Base-by-base conservation (phyloP, 2,888 invertebrate genomes). In the Brachyopa scutellaris region DNA sequence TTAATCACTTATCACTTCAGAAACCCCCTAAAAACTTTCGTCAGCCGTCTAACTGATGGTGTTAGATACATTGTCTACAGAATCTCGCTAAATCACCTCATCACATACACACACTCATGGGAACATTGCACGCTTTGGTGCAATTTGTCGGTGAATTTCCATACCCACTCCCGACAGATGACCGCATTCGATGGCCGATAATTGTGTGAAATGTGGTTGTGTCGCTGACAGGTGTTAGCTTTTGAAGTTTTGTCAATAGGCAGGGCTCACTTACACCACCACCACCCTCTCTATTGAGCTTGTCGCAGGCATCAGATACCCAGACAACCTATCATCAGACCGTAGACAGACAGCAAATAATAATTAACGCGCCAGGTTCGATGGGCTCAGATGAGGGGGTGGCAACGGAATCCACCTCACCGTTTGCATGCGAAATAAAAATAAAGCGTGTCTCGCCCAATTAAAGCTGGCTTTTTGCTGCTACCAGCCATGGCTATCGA, bases 171-270 rank as follows among this genome's bases (percentile, higher is more conserved):
- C 49, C 45, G 29, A 13, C 36, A 38, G 42, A 31, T 72, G 72
- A 79, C 72, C 72, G 72, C 59, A 79, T 59, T 79, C 66, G 38
- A 66, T 78, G 62, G 64, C 49, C 70, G 64, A 78, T 72, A 78
- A 70, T 55, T 64, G 49, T 49, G 9, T 62, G 47, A 38, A 47
- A 47, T 49, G 57, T 45, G 26, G 23, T 33, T 26, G 36, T 33
- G 31, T 13, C 70, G 64, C 21, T 38, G 72, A 66, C 78, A 79
- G 78, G 78, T 79, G 78, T 61, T 55, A 31, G 64, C 51, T 51
- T 64, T 64, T 31, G 19, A 40, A 26, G 49, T 33, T 57, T 36
- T n/a, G 33, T 51, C 26, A n/a, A 61, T 53, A 29, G 59, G 31
- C 42, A 76, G 36, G 70, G 55, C 70, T 62, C 49, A 70, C 40